Conservation (phyloP, 2,888 invertebrate species). For the Phasia obesa region DNA sequence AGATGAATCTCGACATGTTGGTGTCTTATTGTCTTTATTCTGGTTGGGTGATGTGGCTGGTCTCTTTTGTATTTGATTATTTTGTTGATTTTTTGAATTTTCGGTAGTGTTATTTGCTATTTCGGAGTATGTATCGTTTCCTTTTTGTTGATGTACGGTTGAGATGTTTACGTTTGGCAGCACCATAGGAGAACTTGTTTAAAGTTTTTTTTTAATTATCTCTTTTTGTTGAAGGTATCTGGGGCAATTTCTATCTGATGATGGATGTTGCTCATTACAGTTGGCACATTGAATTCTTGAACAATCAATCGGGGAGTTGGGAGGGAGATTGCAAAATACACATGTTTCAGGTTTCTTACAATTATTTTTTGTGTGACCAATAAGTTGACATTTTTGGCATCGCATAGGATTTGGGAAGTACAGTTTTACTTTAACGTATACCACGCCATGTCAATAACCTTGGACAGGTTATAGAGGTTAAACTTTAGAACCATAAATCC, state of each 20-base stretch:
- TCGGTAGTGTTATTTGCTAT: too few relatives aligned
- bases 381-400: conserved; percentile 32
- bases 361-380: conserved; percentile 48
- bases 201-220: too few relatives aligned
- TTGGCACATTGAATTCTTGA: conserved; percentile 21
- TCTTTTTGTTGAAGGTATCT: conserved; percentile 17
- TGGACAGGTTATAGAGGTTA: too few relatives aligned
- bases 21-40: too few relatives aligned
- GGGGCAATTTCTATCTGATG: conserved; percentile 20
- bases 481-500: conserved; percentile 15
- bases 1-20: too few relatives aligned
- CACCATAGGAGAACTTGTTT: conserved; percentile 8
- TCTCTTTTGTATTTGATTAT: too few relatives aligned
- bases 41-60: too few relatives aligned
- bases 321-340: conserved; percentile 6
- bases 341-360: not conserved
- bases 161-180: conserved; percentile 5
- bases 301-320: not conserved
- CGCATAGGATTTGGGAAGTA: conserved; percentile 43
- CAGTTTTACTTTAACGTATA: conserved; percentile 6
- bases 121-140: too few relatives aligned
- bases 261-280: conserved; percentile 10
- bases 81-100: too few relatives aligned
- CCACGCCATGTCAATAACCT: too few relatives aligned
- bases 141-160: not conserved